A percentile compares a stretch with the other conserved stretches of the same genome.
phyloP scores from a whole-genome alignment of 1,140 invertebrate genomes.

The Brachionus angularis region DNA sequence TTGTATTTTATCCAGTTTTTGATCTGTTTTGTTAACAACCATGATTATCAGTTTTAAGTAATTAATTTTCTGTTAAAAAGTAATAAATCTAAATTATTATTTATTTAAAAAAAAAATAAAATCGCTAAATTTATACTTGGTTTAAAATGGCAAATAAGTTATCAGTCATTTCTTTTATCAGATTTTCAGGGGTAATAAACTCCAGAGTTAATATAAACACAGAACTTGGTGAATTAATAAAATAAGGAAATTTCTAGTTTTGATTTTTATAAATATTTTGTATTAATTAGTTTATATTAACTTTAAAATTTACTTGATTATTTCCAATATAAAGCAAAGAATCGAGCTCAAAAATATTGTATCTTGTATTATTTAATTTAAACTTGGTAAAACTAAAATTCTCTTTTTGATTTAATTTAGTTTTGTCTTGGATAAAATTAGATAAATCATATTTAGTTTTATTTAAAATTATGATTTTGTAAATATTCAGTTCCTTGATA shows the following conservation, averaged over 20 bases:
- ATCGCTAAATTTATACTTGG: too few relatives aligned
- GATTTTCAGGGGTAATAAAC: not conserved
- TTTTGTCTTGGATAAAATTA: not conserved
- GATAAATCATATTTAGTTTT: not conserved
- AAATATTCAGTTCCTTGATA: not conserved
- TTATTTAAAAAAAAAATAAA: too few relatives aligned
- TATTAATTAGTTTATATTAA: too few relatives aligned
- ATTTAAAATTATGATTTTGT: constrained; percentile 9
- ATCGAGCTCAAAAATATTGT: not conserved
- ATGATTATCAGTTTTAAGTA: too few relatives aligned
- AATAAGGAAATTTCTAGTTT: not conserved
- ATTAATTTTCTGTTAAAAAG: too few relatives aligned
- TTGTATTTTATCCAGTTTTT: too few relatives aligned
- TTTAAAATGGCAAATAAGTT: constrained; percentile 9
- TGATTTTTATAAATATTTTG: too few relatives aligned
- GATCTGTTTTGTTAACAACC: too few relatives aligned
- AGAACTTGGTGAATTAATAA: not conserved
- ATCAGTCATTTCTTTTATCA: constrained; percentile 7
- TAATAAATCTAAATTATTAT: too few relatives aligned
- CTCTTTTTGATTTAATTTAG: not conserved
- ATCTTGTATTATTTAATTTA: not conserved
- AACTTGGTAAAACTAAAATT: not conserved
- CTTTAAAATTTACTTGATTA: too few relatives aligned
- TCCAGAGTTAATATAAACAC: constrained; percentile 11
- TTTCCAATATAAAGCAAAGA: not conserved